Base-by-base conservation (phyloP, 2,113 vertebrate species). In the Martes martes region DNA sequence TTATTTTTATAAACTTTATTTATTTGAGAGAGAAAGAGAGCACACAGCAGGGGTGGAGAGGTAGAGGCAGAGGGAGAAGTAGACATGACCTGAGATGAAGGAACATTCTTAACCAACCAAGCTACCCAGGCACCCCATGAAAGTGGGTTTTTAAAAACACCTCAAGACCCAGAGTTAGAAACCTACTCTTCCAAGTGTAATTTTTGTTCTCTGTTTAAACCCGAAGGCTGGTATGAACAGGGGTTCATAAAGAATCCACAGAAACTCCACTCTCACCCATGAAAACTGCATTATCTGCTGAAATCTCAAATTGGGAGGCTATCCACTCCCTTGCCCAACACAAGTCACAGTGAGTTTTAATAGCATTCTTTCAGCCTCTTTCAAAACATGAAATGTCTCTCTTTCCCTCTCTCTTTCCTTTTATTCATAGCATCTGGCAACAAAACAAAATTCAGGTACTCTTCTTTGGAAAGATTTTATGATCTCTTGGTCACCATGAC, bases 291-390 rank as follows among this genome's bases (percentile, higher is more conserved):
- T 47, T 67, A 14, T 39, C 24, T 33, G 8, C 33, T 61, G 4
- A 39, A 33, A 73, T 21, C 26, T 47, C 36, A 45, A 21, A 2
- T 19, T 81, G 31, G 11, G 28, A 78, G 21, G 11, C 24, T 24
- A 18, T 16, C 7, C 47, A 9, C 28, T 55, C 3, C 24, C 18
- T n/a, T 21, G 50, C 2, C 3, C 4, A 4, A 28, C 0, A 24
- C 31, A 47, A 42, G 24, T 86, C 42, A 55, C 26, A 76, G 4
- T 31, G 45, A 45, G 45, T 78, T 76, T 89, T 24, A 47, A n/a
- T 1, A 50, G 3, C 26, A 59, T 82, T 59, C 6, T 52, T 65
- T 52, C 23, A 39, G 11, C 18, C 3, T 52, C 10, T 93, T 84
- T 65, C 45, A 74, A 91, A 95, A 55, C 11, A 47, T 5, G 45